A percentile compares a stretch with the other conserved stretches of the same genome.
phyloP scores from a whole-genome alignment of 2,113 vertebrate species.

The Ceyx cyanopectus region DNA sequence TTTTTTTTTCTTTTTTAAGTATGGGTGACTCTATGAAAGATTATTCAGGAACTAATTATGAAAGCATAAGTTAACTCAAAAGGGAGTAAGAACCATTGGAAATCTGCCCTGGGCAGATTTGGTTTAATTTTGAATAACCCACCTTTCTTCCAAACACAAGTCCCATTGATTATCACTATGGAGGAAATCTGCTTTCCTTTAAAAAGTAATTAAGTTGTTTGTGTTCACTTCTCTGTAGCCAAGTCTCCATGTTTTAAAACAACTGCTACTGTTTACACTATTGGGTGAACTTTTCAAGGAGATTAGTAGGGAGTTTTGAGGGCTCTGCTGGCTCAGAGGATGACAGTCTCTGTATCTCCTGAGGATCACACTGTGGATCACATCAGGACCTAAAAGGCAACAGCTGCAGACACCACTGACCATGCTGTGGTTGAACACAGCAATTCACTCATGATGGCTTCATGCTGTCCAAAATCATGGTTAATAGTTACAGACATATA shows the following conservation, averaged over 20 bases:
- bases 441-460: background rate
- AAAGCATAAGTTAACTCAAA: background rate
- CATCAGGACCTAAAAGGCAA: background rate
- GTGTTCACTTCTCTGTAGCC: background rate
- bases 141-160: constrained; percentile 5
- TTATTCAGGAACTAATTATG: background rate
- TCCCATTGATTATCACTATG: background rate
- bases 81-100: background rate
- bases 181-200: constrained; percentile 43
- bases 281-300: background rate
- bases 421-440: background rate
- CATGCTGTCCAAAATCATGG: background rate
- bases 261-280: background rate
- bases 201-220: constrained; percentile 22
- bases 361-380: background rate
- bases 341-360: background rate
- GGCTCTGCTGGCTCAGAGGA: background rate
- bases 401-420: background rate
- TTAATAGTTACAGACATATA: background rate
- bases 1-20: background rate
- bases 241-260: background rate
- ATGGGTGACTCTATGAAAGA: background rate
- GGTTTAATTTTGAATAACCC: constrained; percentile 24
- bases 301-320: background rate
- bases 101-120: background rate